These are phyloP conservation scores for Oconnorella tubifera DNA, from an alignment of 2,888 invertebrate genomes.

Conservation along the genomic window DNA sequence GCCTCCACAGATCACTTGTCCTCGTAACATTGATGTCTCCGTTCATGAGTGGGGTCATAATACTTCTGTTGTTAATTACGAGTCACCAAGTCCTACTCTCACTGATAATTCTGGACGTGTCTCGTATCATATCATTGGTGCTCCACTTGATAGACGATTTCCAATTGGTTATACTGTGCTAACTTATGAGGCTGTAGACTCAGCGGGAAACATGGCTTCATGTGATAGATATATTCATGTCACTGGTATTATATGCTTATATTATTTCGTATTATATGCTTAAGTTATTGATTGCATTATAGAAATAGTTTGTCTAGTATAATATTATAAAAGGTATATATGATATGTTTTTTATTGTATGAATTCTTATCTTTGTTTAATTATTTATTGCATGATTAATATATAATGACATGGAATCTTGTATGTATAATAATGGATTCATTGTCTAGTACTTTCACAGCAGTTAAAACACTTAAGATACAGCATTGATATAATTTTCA, in stretches of 20 bases:
- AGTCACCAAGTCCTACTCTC: slow-evolving; percentile 25
- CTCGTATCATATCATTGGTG: slow-evolving; percentile 11
- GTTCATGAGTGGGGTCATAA: slow-evolving; percentile 29
- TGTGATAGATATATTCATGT: slow-evolving; percentile 27
- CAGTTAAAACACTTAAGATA: too few relatives aligned
- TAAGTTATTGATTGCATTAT: too few relatives aligned
- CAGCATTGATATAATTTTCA: too few relatives aligned
- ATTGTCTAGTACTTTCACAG: too few relatives aligned
- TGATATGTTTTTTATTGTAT: not conserved
- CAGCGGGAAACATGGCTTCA: slow-evolving; percentile 32
- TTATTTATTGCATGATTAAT: too few relatives aligned
- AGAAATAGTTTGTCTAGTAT: too few relatives aligned
- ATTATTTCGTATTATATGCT: not conserved
- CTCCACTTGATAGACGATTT: slow-evolving; percentile 16
- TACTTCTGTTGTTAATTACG: slow-evolving; percentile 34
- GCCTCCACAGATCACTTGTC: slow-evolving; percentile 35
- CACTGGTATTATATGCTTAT: slow-evolving; percentile 2
- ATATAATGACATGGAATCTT: too few relatives aligned
- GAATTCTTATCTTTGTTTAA: not conserved
- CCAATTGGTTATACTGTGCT: slow-evolving; percentile 35
- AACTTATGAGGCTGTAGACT: slow-evolving; percentile 35
- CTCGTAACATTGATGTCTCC: slow-evolving; percentile 26
- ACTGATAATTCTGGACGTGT: slow-evolving; percentile 37
- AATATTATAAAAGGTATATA: too few relatives aligned
- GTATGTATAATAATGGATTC: too few relatives aligned